Evolutionary conservation across 2,113 vertebrate genomes (phyloP), one percentile per base, ranked within the genome.

Genomic region (Sula dactylatra): DNA sequence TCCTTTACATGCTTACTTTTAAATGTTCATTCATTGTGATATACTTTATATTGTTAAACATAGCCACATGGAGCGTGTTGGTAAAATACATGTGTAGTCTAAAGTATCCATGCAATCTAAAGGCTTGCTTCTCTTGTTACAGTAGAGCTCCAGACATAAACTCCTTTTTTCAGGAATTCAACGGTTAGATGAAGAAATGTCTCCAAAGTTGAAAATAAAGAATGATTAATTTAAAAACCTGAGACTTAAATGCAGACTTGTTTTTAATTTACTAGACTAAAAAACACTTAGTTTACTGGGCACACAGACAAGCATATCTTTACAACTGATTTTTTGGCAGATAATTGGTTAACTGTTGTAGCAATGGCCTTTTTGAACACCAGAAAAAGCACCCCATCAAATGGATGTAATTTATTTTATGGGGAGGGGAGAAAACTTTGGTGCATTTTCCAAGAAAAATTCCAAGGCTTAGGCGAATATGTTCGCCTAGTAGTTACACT

Each of bases 401-500:
- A 95, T 94, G 61, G 26, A 90, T 59, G 17, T 36, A 42, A 83
- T 87, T 91, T 95, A 49, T 90, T 93, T 93, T 71, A 42, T 2
- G 11, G 58, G 42, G 45, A 65, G 27, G n/a, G 65, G 74, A 59
- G 38, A 79, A 93, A 72, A 14, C 69, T 95, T 89, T 86, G 93
- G 89, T 73, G 71, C 80, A 71, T 96, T 95, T 97, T 97, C 94
- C 90, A 97, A 97, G 95, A 96, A 95, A 91, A 42, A 64, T 95
- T 96, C 97, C 65, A 79, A 77, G 85, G 65, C 72, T 82, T 79
- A 94, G 40, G 29, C 72, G 78, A 80, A 10, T 82, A 64, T 29
- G 31, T 93, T 93, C 42, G 20, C 95, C 89, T 87, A 94, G 74
- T 44, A 85, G 88, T 93, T 92, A 82, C 96, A 50, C 67, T 14